Evolutionary conservation across 2,888 invertebrate species (phyloP).

Genomic region (Dolichomitus sp.): DNA sequence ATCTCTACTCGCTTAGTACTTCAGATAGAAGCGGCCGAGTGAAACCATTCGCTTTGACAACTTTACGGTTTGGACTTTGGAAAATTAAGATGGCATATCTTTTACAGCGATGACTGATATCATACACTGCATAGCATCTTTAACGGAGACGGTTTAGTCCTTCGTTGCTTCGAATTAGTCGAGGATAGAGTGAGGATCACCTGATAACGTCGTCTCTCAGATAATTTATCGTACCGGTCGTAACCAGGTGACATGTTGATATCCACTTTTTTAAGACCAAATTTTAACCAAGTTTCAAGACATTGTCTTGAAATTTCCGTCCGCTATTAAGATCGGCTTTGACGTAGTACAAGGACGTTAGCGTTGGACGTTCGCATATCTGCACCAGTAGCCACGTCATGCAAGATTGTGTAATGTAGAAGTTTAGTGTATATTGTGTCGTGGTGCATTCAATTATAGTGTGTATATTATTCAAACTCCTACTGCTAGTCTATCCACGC

Average conservation of each 20-base stretch:
- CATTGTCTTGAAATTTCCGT: neutral
- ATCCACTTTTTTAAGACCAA: too few relatives aligned
- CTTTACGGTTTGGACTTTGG: conserved; percentile 12
- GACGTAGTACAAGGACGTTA: conserved; percentile 64
- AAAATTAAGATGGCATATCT: conserved; percentile 8
- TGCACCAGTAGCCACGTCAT: conserved; percentile 6
- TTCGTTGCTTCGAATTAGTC: neutral
- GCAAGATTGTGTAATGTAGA: conserved; percentile 13
- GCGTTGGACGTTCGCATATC: conserved; percentile 70
- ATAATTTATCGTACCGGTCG: too few relatives aligned
- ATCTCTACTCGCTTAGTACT: conserved; percentile 53
- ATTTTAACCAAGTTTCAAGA: too few relatives aligned
- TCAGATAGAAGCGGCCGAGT: conserved; percentile 31
- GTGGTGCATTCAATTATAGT: conserved; percentile 81
- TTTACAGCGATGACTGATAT: conserved; percentile 15
- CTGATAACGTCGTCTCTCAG: too few relatives aligned
- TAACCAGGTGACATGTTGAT: too few relatives aligned
- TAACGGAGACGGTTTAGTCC: neutral
- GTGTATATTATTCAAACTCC: conserved; percentile 74
- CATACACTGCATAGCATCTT: neutral
- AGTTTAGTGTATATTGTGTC: conserved; percentile 57
- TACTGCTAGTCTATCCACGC: conserved; percentile 36
- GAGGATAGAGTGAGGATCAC: too few relatives aligned
- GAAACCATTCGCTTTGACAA: conserved; percentile 39
- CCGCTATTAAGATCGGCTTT: conserved; percentile 67